Base-by-base conservation (phyloP, 2,113 vertebrate species). In the Phylloscopus trochilus region DNA sequence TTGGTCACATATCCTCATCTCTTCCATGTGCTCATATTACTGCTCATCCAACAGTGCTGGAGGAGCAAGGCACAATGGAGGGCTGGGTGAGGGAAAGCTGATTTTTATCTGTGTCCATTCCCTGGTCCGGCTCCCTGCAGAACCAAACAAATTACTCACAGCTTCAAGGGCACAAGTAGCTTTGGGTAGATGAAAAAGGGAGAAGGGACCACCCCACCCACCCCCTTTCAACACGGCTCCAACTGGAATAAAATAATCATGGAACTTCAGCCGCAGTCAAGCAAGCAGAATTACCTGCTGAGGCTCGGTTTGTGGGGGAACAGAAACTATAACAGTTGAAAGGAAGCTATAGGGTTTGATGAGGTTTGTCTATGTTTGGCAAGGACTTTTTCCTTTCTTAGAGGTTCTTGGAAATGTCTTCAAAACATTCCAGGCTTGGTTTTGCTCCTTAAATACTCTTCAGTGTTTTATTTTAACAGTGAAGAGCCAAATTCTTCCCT, bases 361-460 rank as follows among this genome's bases (percentile, higher is more conserved):
- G 95, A 90, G 86, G 86, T 96, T 93, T 94, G 86, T 78, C 95
- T 93, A 12, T 67, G 56, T 84, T 94, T 96, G 93, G 90, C 83
- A 96, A 89, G 89, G 66, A 63, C 22, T 82, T 90, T 89, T 95
- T 94, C 31, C 44, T 90, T 95, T 96, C 93, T 93, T 94, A 59
- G 60, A 83, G 33, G 56, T 94, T 96, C 69, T 95, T 94, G 90
- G 95, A 96, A 96, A 96, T 66, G 62, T 76, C 66, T 96, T 90
- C 73, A 94, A 96, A 95, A 96, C 69, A 96, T 95, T 97, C 94
- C 90, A 92, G 88, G 19, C 26, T 94, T 79, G 80, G 62, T 95
- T 94, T 97, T 90, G 21, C 77, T 93, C 80, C 69, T 93, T 87
- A 94, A 90, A 95, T 94, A 84, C 24, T 78, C 80, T 75, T 87